phyloP scores from a whole-genome alignment of 2,888 invertebrate species.

The Harpalus rufipes region DNA sequence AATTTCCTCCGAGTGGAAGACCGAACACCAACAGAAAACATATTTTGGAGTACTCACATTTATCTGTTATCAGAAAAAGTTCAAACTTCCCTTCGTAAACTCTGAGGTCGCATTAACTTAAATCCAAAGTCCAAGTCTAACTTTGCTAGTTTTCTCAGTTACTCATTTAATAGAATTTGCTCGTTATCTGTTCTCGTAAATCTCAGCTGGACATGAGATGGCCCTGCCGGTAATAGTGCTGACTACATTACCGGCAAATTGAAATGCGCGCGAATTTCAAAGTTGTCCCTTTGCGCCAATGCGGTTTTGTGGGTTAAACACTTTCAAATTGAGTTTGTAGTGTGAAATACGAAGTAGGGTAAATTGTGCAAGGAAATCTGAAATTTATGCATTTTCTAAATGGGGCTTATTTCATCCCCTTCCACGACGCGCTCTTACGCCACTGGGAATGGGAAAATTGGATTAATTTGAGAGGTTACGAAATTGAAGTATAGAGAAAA shows the following conservation, averaged over 20 bases:
- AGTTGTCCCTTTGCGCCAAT: conserved; percentile 7
- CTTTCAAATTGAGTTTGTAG: conserved; percentile 41
- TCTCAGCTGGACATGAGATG: conserved; percentile 36
- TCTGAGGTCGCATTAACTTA: conserved; percentile 25
- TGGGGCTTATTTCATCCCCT: not conserved
- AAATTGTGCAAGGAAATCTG: conserved; percentile 17
- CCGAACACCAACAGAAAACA: conserved; percentile 39
- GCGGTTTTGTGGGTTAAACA: conserved; percentile 35
- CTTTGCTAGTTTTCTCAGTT: conserved; percentile 54
- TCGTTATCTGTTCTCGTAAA: conserved; percentile 59
- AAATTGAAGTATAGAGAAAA: not conserved
- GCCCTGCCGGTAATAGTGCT: conserved; percentile 27
- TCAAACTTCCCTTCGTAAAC: conserved; percentile 53
- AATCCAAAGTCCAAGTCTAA: conserved; percentile 22
- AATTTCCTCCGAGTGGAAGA: conserved; percentile 9
- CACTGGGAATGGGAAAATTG: not conserved
- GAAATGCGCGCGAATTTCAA: conserved; percentile 39
- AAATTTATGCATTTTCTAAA: conserved; percentile 15
- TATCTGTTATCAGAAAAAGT: conserved; percentile 64
- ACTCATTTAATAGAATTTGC: conserved; percentile 62
- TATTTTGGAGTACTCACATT: conserved; percentile 60
- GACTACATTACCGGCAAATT: conserved; percentile 43
- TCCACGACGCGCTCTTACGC: not conserved
- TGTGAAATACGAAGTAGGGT: conserved; percentile 33
- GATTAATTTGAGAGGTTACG: not conserved